Evolutionary conservation across 2,888 invertebrate species (phyloP).

Genomic region (Pristionchus japonicus): DNA sequence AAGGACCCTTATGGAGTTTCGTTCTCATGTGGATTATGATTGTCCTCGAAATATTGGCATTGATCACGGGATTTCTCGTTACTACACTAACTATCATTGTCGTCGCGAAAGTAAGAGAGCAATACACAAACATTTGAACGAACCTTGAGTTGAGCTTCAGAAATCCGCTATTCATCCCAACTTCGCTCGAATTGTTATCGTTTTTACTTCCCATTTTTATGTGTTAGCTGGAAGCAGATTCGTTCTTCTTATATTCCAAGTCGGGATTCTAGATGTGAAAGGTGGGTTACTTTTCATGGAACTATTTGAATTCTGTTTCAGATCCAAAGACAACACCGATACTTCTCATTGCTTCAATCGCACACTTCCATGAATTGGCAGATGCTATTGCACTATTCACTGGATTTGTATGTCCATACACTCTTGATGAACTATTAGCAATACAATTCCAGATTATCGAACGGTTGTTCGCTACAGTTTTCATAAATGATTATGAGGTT

Average conservation of each 20-base stretch:
- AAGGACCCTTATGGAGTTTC: not conserved
- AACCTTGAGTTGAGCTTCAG: not conserved
- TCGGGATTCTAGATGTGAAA: not conserved
- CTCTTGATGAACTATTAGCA: no score
- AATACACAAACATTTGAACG: not conserved
- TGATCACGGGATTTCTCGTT: not conserved
- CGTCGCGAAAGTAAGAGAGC: not conserved
- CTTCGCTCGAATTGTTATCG: not conserved
- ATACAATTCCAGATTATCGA: not conserved
- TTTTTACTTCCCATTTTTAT: not conserved
- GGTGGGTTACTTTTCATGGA: not conserved
- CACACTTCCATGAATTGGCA: not conserved
- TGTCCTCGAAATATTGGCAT: not conserved
- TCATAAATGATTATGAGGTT: not conserved
- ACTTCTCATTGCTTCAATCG: not conserved
- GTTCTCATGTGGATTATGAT: not conserved
- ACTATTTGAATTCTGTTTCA: not conserved
- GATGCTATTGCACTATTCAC: not conserved
- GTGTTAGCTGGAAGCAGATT: not conserved
- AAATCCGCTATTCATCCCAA: not conserved
- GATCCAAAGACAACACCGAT: not conserved
- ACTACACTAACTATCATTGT: not conserved
- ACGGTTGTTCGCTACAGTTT: not conserved
- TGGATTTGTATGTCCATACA: not conserved
- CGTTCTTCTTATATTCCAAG: not conserved